Evolutionary conservation across 1,140 invertebrate genomes (phyloP).

Genomic region (Drosophila yakuba): DNA sequence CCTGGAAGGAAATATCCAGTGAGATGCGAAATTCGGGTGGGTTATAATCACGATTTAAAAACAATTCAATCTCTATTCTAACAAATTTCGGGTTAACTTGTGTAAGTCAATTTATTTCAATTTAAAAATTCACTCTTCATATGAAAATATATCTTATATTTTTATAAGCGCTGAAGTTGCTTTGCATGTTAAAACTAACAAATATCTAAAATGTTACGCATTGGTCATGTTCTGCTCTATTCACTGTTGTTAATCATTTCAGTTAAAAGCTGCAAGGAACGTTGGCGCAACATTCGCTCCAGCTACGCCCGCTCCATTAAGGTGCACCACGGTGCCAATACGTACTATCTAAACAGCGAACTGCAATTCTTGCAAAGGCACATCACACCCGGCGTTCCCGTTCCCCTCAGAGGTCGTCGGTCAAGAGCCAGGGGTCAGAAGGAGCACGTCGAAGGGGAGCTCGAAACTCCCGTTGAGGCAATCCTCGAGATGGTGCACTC

Average conservation of each 20-base stretch:
- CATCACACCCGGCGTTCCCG: conserved; percentile 70
- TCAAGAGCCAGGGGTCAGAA: conserved; percentile 37
- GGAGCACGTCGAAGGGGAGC: conserved; percentile 35
- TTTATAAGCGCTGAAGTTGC: no score
- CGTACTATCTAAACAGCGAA: conserved; percentile 69
- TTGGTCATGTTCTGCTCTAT: no score
- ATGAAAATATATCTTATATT: no score
- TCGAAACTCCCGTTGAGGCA: conserved; percentile 4
- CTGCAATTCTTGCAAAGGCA: conserved; percentile 62
- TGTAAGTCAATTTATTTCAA: neutral
- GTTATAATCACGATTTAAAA: conserved; percentile 1
- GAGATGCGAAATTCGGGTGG: conserved; percentile 62
- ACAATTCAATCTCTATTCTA: no score
- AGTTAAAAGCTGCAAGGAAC: conserved; percentile 73
- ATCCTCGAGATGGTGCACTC: conserved; percentile 39
- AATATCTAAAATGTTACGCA: no score
- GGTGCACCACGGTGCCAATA: conserved; percentile 55
- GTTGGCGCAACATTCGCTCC: conserved; percentile 75
- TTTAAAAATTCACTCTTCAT: no score
- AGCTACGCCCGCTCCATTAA: conserved; percentile 73
- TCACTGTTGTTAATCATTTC: neutral
- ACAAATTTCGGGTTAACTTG: no score
- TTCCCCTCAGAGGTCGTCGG: conserved; percentile 47
- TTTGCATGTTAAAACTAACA: no score
- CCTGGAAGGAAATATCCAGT: conserved; percentile 66